Evolutionary conservation across 1,140 invertebrate genomes (phyloP).

Genomic region (Heliconius eleuchia): DNA sequence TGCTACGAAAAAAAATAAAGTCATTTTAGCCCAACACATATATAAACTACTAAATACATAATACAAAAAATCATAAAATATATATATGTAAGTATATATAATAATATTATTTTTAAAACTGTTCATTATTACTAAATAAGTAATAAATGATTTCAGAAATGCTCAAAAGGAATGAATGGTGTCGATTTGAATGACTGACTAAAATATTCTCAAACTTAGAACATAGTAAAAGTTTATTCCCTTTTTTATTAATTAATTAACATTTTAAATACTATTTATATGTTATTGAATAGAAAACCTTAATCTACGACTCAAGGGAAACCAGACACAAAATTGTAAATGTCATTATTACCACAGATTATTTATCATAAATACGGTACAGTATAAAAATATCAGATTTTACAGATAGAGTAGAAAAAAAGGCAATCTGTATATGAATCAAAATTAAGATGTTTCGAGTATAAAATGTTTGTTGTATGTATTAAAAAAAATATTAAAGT

Average conservation of each 20-base stretch:
- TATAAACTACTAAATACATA: background rate
- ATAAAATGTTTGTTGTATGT: constrained; percentile 18
- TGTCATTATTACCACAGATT: constrained; percentile 12
- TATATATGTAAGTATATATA: background rate
- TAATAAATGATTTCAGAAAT: constrained; percentile 19
- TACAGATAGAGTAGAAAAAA: constrained; percentile 12
- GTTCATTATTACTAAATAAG: background rate
- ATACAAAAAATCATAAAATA: background rate
- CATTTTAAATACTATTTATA: constrained; percentile 21
- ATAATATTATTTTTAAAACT: constrained; percentile 1
- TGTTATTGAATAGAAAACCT: constrained; percentile 17
- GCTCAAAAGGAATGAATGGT: constrained; percentile 24
- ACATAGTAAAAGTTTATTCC: constrained; percentile 18
- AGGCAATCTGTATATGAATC: background rate
- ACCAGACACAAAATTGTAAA: background rate
- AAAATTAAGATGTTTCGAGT: constrained; percentile 12
- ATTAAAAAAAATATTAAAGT: constrained; percentile 7
- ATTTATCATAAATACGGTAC: background rate
- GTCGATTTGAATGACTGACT: constrained; percentile 26
- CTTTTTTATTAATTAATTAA: constrained; percentile 12
- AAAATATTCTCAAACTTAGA: constrained; percentile 10
- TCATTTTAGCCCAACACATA: background rate
- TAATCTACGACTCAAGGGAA: constrained; percentile 7
- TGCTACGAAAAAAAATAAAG: background rate
- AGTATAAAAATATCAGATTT: constrained; percentile 30